phyloP scores from a whole-genome alignment of 2,888 invertebrate genomes.

The Gari tellinella region DNA sequence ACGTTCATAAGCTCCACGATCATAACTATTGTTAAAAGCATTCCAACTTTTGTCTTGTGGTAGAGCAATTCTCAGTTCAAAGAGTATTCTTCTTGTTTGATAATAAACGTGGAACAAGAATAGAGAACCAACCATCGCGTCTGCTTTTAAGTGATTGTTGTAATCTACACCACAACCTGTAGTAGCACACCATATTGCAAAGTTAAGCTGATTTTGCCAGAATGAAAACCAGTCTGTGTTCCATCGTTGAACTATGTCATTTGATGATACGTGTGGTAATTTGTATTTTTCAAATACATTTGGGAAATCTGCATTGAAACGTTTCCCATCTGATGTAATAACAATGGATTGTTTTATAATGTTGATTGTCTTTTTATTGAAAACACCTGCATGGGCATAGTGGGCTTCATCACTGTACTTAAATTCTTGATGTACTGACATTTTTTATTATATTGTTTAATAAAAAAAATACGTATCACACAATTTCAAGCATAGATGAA shows the following conservation, averaged over 20 bases:
- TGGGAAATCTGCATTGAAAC: slow-evolving; percentile 22
- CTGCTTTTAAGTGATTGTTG: no score
- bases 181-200: no score
- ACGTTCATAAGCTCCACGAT: no score
- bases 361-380: slow-evolving; percentile 16
- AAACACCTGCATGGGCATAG: slow-evolving; percentile 11
- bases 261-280: slow-evolving; percentile 18
- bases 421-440: slow-evolving; percentile 27
- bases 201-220: slow-evolving; percentile 44
- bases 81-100: no score
- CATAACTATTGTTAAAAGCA: no score
- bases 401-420: slow-evolving; percentile 22
- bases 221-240: no score
- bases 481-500: slow-evolving; percentile 33
- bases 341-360: slow-evolving; percentile 25
- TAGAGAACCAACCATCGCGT: slow-evolving; percentile 9
- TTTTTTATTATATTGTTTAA: slow-evolving; percentile 25
- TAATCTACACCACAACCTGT: no score
- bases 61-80: no score
- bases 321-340: slow-evolving; percentile 26
- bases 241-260: slow-evolving; percentile 17
- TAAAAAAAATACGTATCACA: slow-evolving; percentile 31
- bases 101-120: slow-evolving; percentile 23
- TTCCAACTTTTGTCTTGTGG: no score
- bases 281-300: slow-evolving; percentile 24